phyloP scores from a whole-genome alignment of 2,888 invertebrate species.

The Lathronympha strigana region DNA sequence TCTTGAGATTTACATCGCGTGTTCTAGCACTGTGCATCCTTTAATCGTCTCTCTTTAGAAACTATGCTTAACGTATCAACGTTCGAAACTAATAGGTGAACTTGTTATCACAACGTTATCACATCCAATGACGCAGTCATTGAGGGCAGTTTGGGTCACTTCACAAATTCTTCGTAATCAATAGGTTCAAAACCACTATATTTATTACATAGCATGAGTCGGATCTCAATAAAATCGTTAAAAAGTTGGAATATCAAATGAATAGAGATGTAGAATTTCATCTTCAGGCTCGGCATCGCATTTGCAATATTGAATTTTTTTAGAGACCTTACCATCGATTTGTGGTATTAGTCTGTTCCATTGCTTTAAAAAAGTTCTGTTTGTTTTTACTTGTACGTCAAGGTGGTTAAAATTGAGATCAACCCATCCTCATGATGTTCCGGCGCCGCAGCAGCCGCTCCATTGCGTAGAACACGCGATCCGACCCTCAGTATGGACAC shows the following conservation, averaged over 20 bases:
- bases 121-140: conserved; percentile 48
- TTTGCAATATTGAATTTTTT: not conserved
- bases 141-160: conserved; percentile 21
- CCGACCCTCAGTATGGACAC: conserved; percentile 85
- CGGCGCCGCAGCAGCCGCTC: conserved; percentile 79
- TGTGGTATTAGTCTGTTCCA: not conserved
- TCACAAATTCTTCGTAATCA: not conserved
- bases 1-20: conserved; percentile 70
- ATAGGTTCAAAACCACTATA: conserved; percentile 23
- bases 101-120: conserved; percentile 77
- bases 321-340: not conserved
- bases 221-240: conserved; percentile 29
- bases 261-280: not conserved
- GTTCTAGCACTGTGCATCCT: conserved; percentile 75
- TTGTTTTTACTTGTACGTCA: conserved; percentile 35
- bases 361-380: conserved; percentile 12
- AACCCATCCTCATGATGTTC: conserved; percentile 82
- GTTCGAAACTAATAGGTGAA: conserved; percentile 57
- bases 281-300: no score
- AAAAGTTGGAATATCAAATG: not conserved
- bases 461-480: conserved; percentile 83
- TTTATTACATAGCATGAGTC: conserved; percentile 25
- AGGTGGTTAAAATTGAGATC: conserved; percentile 51
- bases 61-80: conserved; percentile 56
- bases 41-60: conserved; percentile 59